These are phyloP conservation scores for Andrena hattorfiana DNA, from an alignment of 2,888 invertebrate genomes.

Conservation along the genomic window DNA sequence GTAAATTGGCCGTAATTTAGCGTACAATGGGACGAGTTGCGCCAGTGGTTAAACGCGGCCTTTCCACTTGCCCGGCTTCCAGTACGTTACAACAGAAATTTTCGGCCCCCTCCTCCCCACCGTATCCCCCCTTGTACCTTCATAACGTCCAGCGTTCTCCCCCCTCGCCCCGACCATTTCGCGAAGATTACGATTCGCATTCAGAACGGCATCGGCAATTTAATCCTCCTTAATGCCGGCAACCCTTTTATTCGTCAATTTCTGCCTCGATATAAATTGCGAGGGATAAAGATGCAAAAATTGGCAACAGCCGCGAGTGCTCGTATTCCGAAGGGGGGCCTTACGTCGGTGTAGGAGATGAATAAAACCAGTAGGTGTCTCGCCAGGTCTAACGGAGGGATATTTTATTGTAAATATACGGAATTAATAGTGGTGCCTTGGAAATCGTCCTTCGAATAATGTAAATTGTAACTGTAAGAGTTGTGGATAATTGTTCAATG, in stretches of 20 bases:
- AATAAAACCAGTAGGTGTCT: not conserved
- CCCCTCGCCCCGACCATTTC: not conserved
- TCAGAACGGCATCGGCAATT: slow-evolving; percentile 25
- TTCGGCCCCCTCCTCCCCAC: slow-evolving; percentile 12
- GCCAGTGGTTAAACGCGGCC: slow-evolving; percentile 53
- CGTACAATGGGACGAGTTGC: slow-evolving; percentile 62
- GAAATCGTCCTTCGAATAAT: no score
- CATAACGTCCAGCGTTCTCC: slow-evolving; percentile 3
- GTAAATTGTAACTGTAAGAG: no score
- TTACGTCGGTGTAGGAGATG: not conserved
- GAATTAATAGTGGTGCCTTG: no score
- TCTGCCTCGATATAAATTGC: slow-evolving; percentile 16
- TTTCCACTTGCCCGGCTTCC: slow-evolving; percentile 24
- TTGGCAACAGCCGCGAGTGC: not conserved
- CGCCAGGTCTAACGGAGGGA: not conserved
- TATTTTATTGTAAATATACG: not conserved
- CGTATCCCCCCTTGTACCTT: not conserved
- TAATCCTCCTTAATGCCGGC: slow-evolving; percentile 4
- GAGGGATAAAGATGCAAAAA: slow-evolving; percentile 4
- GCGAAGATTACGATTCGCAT: slow-evolving; percentile 23
- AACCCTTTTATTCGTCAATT: slow-evolving; percentile 12
- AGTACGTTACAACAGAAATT: slow-evolving; percentile 37
- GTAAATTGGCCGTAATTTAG: slow-evolving; percentile 81
- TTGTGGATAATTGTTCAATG: no score
- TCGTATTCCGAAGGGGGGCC: no score